Evolutionary conservation across 2,888 invertebrate species (phyloP).

Genomic region (Ellobium chinense): DNA sequence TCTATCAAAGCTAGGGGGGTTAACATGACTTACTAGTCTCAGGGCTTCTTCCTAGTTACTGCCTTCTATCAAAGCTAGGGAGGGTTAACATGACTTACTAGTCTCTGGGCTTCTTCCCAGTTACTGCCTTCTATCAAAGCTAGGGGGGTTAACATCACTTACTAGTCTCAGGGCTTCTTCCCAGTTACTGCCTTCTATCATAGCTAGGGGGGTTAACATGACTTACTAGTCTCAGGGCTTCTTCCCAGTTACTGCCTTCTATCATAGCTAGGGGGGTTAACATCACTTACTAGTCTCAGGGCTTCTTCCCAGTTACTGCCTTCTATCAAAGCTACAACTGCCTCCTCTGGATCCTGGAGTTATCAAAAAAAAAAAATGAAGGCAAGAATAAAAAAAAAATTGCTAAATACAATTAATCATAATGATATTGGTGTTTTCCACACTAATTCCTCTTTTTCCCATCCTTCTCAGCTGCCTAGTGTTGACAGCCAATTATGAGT

Average conservation of each 20-base stretch:
- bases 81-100: no score
- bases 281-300: slow-evolving; percentile 83
- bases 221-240: slow-evolving; percentile 84
- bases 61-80: slow-evolving; percentile 85
- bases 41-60: slow-evolving; percentile 86
- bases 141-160: no score
- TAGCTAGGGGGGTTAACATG: no score
- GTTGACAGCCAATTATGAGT: no score
- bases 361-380: neutral
- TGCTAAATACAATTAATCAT: no score
- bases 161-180: slow-evolving; percentile 85
- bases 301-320: slow-evolving; percentile 86
- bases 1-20: slow-evolving; percentile 84
- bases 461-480: no score
- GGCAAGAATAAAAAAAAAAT: neutral
- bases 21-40: slow-evolving; percentile 83
- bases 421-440: no score
- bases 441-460: no score
- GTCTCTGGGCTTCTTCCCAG: slow-evolving; percentile 85
- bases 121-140: slow-evolving; percentile 85
- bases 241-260: slow-evolving; percentile 85
- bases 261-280: slow-evolving; percentile 84
- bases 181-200: slow-evolving; percentile 86
- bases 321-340: slow-evolving; percentile 84
- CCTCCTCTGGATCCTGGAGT: slow-evolving; percentile 82